Evolutionary conservation across 2,797 vertebrate genomes (phyloP).

Genomic region (Tadarida brasiliensis): DNA sequence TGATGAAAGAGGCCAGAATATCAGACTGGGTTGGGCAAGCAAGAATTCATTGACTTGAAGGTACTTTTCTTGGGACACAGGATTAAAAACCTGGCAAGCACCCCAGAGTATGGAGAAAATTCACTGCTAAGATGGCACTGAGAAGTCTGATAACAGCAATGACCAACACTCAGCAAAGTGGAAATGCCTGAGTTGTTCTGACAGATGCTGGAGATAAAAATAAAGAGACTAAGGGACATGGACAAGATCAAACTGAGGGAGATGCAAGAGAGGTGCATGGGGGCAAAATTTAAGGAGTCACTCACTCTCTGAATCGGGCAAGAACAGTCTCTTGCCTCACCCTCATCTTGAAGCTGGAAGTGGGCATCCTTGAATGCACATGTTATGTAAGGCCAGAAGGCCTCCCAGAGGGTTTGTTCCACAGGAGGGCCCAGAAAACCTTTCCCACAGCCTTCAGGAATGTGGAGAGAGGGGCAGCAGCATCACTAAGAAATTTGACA

Average conservation of each 20-base stretch:
- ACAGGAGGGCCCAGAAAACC: neutral
- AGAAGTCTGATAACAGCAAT: neutral
- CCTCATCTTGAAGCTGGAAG: neutral
- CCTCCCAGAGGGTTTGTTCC: neutral
- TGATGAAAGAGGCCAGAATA: neutral
- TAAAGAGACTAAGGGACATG: neutral
- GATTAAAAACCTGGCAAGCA: slow-evolving; percentile 30
- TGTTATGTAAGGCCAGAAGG: neutral
- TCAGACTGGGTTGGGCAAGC: neutral
- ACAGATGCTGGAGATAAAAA: neutral
- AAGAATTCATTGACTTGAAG: slow-evolving; percentile 14
- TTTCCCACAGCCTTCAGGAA: neutral
- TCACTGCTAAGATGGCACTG: neutral
- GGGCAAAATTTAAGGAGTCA: neutral
- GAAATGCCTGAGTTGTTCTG: neutral
- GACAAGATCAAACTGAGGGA: neutral
- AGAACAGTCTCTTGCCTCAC: neutral
- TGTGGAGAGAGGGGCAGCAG: too few relatives aligned
- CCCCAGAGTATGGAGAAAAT: neutral
- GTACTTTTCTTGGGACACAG: slow-evolving; percentile 6
- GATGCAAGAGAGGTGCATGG: neutral
- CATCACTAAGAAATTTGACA: neutral
- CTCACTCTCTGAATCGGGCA: neutral
- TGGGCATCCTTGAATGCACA: neutral
- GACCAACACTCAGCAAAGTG: neutral